A percentile compares a stretch with the other conserved stretches of the same genome.
phyloP scores from a whole-genome alignment of 2,113 vertebrate species.

The Pluvianellus socialis region DNA sequence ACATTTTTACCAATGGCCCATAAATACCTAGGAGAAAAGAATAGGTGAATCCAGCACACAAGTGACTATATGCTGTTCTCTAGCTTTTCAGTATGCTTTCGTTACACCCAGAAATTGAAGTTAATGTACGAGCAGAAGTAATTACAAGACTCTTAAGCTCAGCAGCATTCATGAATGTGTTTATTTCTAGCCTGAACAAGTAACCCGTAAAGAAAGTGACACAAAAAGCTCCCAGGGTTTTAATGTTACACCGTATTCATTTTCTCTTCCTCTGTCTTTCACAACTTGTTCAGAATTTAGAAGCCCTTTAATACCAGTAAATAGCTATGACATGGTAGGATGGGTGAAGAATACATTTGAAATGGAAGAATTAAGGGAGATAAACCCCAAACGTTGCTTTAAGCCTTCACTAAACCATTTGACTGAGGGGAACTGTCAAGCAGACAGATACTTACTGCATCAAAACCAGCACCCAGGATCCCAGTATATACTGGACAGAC shows the following conservation, averaged over 20 bases:
- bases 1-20: conserved; percentile 98
- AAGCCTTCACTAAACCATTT: not conserved
- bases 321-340: not conserved
- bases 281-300: not conserved
- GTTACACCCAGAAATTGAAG: not conserved
- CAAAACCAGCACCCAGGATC: not conserved
- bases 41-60: not conserved
- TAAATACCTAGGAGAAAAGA: conserved; percentile 84
- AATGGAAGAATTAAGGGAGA: not conserved
- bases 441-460: not conserved
- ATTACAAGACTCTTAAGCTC: not conserved
- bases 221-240: not conserved
- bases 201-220: not conserved
- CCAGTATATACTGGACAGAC: not conserved
- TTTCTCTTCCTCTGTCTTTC: not conserved
- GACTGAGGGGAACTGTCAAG: not conserved
- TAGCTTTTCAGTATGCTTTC: not conserved
- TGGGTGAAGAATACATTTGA: not conserved
- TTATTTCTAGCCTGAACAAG: not conserved
- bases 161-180: not conserved
- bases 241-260: not conserved
- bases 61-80: not conserved
- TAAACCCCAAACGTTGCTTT: not conserved
- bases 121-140: not conserved
- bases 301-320: not conserved